Base-by-base conservation (phyloP, 2,113 vertebrate genomes). In the Canis aureus region DNA sequence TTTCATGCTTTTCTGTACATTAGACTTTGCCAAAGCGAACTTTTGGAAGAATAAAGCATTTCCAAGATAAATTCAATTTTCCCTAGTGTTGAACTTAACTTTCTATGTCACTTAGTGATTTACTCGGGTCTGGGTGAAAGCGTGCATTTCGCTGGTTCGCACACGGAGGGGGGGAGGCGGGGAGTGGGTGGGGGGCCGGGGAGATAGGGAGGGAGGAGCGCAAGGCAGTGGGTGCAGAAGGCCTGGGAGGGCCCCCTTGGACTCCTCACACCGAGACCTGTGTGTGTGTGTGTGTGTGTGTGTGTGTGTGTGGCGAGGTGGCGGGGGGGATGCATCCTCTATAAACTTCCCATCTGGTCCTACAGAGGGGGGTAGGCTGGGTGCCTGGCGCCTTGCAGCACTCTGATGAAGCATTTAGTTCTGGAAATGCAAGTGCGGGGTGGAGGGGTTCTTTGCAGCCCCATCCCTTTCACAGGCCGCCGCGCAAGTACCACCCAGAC, bases 1-100 rank as follows among this genome's bases (percentile, higher is more conserved):
- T 98, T 96, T 97, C 98, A 98, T 95, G 97, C 95, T 97, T 85
- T 96, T 53, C 81, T 81, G n/a, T 94, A 86, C 97, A 87, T 97
- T 98, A 97, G 93, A 94, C 93, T 98, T 98, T 91, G 94, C 97
- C 91, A 95, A 97, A 94, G 95, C 93, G 98, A 98, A 96, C 97
- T 98, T 99, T 96, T 64, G 96, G 97, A 98, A 91, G 66, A 95
- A 98, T 96, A 53, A 92, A 95, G 83, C 83, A 95, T 92, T 96
- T 96, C 92, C 90, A 60, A 95, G 96, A 57, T 97, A 96, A 97
- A 97, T 98, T 98, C 92, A 97, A 22, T 94, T 89, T 90, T 86
- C 76, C 10, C 82, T 0, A 5, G 55, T 0, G 0, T 85, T 88
- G 85, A 97, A 91, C 95, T 92, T 92, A 93, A 87, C 90, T 93